Evolutionary conservation across 2,113 vertebrate genomes (phyloP), one percentile per base, ranked within the genome.

Genomic region (Cololabis saira): DNA sequence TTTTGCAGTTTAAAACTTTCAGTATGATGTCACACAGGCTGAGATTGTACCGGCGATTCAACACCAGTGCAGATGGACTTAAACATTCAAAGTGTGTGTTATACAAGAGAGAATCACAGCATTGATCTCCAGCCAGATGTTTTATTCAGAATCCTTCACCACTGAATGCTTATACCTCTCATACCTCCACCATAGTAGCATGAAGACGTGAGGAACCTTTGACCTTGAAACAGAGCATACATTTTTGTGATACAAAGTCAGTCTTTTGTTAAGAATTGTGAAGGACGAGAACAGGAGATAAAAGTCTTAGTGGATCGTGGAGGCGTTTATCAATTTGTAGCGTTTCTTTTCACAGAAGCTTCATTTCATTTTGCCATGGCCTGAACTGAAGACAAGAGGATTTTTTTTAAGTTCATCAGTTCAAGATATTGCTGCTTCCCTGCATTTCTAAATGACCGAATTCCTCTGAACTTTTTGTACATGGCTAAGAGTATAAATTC

Each of bases 131-230:
- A n/a, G n/a, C n/a, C n/a, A n/a, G n/a, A n/a, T n/a, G n/a, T n/a
- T n/a, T n/a, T n/a, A n/a, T n/a, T n/a, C n/a, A n/a, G n/a, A n/a
- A 80, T 85, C 80, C 62, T 15, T 16, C 15, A 17, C 56, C 71
- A 73, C 62, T 48, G 75, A 82, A 79, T 60, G 13, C 21, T 3
- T 48, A 76, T 19, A 41, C 33, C 58, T 74, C 61, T 27, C 56
- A 56, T 64, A 73, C 58, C 70, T 68, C 62, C 69, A 73, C 73
- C 72, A 63, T 24, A 47, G 62, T 68, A 6, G 16, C 47, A 12
- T 33, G 67, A 19, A 33, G 43, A 47, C 0, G 42, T 1, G 64
- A 44, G 8, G 24, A 67, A 51, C 73, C 58, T 61, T 65, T 4
- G 16, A 12, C 40, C 42, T 53, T 74, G 67, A 70, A 53, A 51